Evolutionary conservation across 2,113 vertebrate genomes (phyloP).

Genomic region (Paedocypris sp.): DNA sequence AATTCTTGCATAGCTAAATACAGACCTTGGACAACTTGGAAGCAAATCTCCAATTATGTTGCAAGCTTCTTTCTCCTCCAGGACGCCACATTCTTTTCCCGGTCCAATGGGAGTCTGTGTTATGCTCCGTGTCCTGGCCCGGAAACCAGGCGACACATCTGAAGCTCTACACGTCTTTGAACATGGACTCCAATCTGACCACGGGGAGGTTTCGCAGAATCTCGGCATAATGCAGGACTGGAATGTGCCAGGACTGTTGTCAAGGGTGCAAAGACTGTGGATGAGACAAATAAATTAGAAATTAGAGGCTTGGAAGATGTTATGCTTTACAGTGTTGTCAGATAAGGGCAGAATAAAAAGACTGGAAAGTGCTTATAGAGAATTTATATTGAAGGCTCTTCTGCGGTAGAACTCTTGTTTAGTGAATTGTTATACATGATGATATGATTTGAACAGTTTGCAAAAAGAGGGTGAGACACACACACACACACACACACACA

Average conservation of each 20-base stretch:
- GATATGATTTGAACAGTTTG: too few relatives aligned
- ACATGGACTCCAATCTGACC: slow-evolving; percentile 84
- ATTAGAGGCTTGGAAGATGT: neutral
- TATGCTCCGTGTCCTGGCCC: slow-evolving; percentile 65
- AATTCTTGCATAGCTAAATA: neutral
- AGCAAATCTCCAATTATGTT: slow-evolving; percentile 61
- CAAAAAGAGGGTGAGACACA: too few relatives aligned
- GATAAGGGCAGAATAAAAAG: neutral
- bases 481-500: too few relatives aligned
- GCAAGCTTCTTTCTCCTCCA: slow-evolving; percentile 82
- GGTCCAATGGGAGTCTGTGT: slow-evolving; percentile 59
- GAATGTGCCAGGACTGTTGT: slow-evolving; percentile 63
- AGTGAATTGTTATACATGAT: too few relatives aligned
- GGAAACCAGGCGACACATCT: slow-evolving; percentile 65
- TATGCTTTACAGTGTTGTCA: neutral
- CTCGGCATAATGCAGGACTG: slow-evolving; percentile 74
- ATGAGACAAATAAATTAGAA: slow-evolving; percentile 9
- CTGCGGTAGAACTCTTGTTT: too few relatives aligned
- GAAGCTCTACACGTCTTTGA: slow-evolving; percentile 69
- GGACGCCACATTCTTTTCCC: slow-evolving; percentile 65
- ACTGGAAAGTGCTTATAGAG: too few relatives aligned
- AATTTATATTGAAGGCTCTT: too few relatives aligned
- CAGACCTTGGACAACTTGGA: slow-evolving; percentile 80
- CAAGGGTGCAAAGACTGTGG: slow-evolving; percentile 73
- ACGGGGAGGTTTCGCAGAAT: slow-evolving; percentile 73